phyloP scores from a whole-genome alignment of 2,113 vertebrate genomes.

The Thalassarche chlororhynchos region DNA sequence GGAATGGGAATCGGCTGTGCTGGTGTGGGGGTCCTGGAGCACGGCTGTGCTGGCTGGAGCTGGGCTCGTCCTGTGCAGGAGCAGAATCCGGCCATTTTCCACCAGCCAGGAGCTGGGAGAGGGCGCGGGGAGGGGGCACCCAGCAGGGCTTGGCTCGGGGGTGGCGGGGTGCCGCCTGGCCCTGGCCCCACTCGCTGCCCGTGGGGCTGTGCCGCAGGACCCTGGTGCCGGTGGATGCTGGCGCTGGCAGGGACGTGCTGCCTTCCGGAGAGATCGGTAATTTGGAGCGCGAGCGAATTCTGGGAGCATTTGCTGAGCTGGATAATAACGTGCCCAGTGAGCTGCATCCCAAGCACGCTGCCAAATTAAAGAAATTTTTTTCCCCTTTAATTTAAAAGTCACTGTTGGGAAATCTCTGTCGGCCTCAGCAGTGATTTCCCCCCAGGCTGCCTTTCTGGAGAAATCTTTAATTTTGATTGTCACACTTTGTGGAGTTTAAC shows the following conservation, averaged over 20 bases:
- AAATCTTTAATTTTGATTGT: slow-evolving; percentile 69
- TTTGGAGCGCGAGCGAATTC: not conserved
- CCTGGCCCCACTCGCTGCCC: fast-evolving
- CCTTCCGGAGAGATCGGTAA: not conserved
- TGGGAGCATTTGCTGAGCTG: slow-evolving; percentile 50
- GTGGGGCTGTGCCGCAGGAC: fast-evolving
- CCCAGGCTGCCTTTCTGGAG: slow-evolving; percentile 51
- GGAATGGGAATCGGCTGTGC: not conserved
- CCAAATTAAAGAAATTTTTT: slow-evolving; percentile 69
- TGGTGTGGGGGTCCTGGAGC: not conserved
- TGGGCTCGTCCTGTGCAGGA: not conserved
- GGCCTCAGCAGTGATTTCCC: slow-evolving; percentile 54
- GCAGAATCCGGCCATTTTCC: not conserved
- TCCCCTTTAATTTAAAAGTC: slow-evolving; percentile 70
- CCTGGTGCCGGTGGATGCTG: fast-evolving
- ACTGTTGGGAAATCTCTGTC: slow-evolving; percentile 59
- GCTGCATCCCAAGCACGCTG: slow-evolving; percentile 30
- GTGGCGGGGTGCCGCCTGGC: not conserved
- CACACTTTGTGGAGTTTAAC: slow-evolving; percentile 66
- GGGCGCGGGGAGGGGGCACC: not conserved
- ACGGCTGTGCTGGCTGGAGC: not conserved
- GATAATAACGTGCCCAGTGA: slow-evolving; percentile 58
- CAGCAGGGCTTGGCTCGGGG: not conserved
- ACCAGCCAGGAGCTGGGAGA: not conserved
- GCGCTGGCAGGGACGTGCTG: not conserved